These are phyloP conservation scores for Cliona cf. orientalis DNA, from an alignment of 37 sponge, comb jelly and placozoan species.

Conservation along the genomic window DNA sequence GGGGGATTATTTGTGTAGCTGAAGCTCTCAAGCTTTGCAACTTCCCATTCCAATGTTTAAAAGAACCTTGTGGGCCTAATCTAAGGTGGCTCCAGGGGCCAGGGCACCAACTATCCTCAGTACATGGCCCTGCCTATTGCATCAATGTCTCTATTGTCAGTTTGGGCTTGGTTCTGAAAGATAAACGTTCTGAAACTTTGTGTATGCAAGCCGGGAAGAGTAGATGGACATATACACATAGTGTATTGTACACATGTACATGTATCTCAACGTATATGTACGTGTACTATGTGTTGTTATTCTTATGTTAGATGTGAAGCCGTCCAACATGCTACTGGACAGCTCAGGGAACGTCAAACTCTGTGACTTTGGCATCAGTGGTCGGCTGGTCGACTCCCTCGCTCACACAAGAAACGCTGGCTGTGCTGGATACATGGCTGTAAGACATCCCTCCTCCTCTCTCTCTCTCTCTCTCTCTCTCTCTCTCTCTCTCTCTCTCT, in stretches of 20 bases:
- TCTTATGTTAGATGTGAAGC: slow-evolving; percentile 86
- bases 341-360: slow-evolving; percentile 77
- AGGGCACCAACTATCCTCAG: no score
- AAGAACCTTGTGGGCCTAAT: no score
- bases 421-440: slow-evolving; percentile 89
- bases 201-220: no score
- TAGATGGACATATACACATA: no score
- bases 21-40: no score
- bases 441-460: slow-evolving; percentile 28
- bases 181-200: no score
- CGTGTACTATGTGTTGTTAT: background rate
- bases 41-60: no score
- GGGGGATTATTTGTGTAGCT: no score
- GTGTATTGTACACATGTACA: background rate
- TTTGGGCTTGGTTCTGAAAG: no score
- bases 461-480: background rate
- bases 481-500: slow-evolving; percentile 1
- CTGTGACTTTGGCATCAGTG: slow-evolving; percentile 97
- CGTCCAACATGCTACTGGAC: slow-evolving; percentile 89
- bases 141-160: no score
- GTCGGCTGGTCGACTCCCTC: slow-evolving; percentile 87
- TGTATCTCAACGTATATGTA: background rate
- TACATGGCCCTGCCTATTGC: no score
- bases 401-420: slow-evolving; percentile 89
- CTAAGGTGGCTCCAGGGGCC: no score